Conservation (phyloP, 1,140 invertebrate species). For the Philopotamus ludificatus region DNA sequence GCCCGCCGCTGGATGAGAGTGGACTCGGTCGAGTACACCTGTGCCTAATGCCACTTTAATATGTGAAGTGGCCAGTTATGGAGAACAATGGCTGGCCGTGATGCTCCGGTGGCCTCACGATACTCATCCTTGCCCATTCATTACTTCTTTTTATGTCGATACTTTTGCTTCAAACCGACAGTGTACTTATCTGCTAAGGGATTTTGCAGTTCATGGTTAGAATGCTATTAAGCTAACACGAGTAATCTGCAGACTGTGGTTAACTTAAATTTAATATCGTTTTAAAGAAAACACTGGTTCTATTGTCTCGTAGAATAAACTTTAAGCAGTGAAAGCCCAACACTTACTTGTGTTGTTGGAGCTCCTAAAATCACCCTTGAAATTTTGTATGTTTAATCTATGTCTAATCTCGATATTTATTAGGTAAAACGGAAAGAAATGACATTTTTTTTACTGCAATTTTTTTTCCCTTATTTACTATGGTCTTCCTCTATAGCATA, state of each 20-base stretch:
- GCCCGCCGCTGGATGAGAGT: slow-evolving; percentile 18
- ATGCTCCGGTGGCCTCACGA: slow-evolving; percentile 25
- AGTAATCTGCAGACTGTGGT: background rate
- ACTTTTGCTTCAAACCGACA: background rate
- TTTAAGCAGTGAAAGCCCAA: too few species aligned
- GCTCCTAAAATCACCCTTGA: too few species aligned
- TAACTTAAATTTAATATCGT: background rate
- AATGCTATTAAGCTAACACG: background rate
- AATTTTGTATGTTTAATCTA: too few species aligned
- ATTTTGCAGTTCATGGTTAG: background rate
- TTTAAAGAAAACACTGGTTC: background rate
- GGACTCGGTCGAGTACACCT: slow-evolving; percentile 26
- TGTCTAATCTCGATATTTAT: too few species aligned
- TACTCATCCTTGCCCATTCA: slow-evolving; percentile 7
- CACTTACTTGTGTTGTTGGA: too few species aligned
- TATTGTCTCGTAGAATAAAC: too few species aligned
- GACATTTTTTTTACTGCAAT: too few species aligned
- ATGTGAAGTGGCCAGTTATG: slow-evolving; percentile 34
- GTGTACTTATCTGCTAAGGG: too few species aligned
- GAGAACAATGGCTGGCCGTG: slow-evolving; percentile 30
- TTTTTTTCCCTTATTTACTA: too few species aligned
- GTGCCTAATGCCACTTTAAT: slow-evolving; percentile 35
- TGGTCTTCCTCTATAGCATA: too few species aligned
- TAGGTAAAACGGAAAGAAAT: too few species aligned
- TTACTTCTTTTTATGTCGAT: slow-evolving; percentile 4